A percentile compares a stretch with the other conserved stretches of the same genome.
Conservation (phyloP, 2,888 invertebrate genomes). For the Trachelus tabidus region DNA sequence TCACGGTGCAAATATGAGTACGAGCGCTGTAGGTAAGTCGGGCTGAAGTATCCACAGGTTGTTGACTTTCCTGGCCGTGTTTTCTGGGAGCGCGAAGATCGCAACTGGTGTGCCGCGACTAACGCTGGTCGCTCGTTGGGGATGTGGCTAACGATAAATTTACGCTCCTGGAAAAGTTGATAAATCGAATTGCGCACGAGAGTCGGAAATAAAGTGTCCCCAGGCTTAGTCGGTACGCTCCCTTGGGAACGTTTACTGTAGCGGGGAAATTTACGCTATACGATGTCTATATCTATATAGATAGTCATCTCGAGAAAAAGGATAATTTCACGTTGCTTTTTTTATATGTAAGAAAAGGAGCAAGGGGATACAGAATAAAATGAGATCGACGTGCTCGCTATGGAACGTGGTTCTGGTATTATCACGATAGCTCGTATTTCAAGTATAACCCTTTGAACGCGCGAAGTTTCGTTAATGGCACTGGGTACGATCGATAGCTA, state of each 20-base stretch:
- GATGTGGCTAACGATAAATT: constrained; percentile 15
- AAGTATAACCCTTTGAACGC: neutral
- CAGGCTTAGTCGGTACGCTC: neutral
- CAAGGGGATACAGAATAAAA: neutral
- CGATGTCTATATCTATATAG: neutral
- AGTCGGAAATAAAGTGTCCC: constrained; percentile 3
- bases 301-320: neutral
- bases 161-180: constrained; percentile 29
- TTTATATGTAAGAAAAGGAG: neutral
- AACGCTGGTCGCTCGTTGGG: neutral
- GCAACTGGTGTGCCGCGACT: constrained; percentile 38
- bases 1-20: neutral
- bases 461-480: neutral
- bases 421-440: neutral
- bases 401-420: neutral
- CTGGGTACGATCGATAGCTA: neutral
- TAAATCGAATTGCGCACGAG: constrained; percentile 19
- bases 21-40: constrained; percentile 1
- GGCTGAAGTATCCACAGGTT: constrained; percentile 57
- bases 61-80: constrained; percentile 53
- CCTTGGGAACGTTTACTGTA: neutral
- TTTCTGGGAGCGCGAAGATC: constrained; percentile 40
- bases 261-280: neutral
- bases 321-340: neutral
- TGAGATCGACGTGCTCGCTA: neutral